Percentiles rank a stretch among this genome's conserved stretches.
Conservation (phyloP, 2,113 vertebrate genomes). For the Chrysemys picta region DNA sequence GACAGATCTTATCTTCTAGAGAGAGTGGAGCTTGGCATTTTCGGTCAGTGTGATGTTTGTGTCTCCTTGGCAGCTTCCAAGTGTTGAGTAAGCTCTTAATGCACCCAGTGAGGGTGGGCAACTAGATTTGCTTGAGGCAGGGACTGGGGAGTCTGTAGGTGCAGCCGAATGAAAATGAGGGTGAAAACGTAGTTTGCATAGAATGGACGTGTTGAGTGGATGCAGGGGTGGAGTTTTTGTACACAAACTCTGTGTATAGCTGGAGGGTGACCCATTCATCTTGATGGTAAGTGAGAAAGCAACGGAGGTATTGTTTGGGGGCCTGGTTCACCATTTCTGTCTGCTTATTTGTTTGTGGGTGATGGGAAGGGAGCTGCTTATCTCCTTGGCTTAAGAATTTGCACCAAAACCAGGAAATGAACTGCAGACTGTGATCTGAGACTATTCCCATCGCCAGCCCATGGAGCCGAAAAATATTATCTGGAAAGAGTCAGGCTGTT, state of each 20-base stretch:
- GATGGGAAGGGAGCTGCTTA: background rate
- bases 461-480: background rate
- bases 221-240: background rate
- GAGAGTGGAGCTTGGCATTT: background rate
- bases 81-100: background rate
- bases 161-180: background rate
- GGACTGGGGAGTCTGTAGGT: background rate
- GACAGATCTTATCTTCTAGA: background rate
- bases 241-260: background rate
- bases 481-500: background rate
- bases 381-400: background rate
- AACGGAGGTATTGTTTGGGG: background rate
- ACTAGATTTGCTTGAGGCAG: background rate
- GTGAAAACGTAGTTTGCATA: background rate
- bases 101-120: background rate
- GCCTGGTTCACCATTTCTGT: background rate
- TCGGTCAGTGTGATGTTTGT: background rate
- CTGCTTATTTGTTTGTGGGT: background rate
- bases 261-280: background rate
- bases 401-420: background rate
- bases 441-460: rapidly evolving
- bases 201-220: background rate
- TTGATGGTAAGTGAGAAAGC: background rate
- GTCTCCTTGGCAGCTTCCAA: background rate
- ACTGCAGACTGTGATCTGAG: background rate